Base-by-base conservation (phyloP, 1,140 invertebrate genomes). In the Riptortus pedestris region DNA sequence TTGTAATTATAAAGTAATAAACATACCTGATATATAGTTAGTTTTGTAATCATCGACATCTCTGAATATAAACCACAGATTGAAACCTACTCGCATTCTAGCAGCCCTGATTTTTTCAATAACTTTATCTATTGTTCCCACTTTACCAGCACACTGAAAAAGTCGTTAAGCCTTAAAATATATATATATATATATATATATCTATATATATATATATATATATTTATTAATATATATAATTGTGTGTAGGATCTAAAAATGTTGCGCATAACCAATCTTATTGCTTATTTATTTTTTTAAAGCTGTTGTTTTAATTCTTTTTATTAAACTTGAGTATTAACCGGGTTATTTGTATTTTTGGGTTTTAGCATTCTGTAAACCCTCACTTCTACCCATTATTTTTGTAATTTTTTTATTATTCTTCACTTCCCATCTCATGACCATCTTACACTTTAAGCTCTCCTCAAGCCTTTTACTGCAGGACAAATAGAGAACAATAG, bases 61-160 rank as follows among this genome's bases (percentile, higher is more conserved):
- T 28, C 76, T 77, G 71, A 84, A 84, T 74, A 83, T 83, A 66
- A 83, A 78, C 77, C 82, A 83, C 61, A 87, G 76, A 73, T 85
- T 82, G 55, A 86, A 78, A 16, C 81, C 81, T 60, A 83, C 77
- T 61, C 83, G 80, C 71, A 84, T 85, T 47, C 81, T 79, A 1
- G 84, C 80, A 4, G 83, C 80, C 63, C 83, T 79, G 69, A 87
- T 85, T 78, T 87, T 87, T 73, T 18, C 51, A 18, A 55, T 24
- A 22, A 24, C 26, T 18, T 24, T 55, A 2, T 55, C 51, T 14
- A 55, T 12, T 11, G 2, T 26, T 55, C 16, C 12, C 0, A 55
- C 24, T 38, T 38, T 14, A 4, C 24, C 51, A 9, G 20, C 18
- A 24, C 24, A 24, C 51, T 55, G 24, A 55, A 55, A 55, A 24